Base-by-base conservation (phyloP, 2,113 vertebrate genomes). In the Pteruthius melanotis region DNA sequence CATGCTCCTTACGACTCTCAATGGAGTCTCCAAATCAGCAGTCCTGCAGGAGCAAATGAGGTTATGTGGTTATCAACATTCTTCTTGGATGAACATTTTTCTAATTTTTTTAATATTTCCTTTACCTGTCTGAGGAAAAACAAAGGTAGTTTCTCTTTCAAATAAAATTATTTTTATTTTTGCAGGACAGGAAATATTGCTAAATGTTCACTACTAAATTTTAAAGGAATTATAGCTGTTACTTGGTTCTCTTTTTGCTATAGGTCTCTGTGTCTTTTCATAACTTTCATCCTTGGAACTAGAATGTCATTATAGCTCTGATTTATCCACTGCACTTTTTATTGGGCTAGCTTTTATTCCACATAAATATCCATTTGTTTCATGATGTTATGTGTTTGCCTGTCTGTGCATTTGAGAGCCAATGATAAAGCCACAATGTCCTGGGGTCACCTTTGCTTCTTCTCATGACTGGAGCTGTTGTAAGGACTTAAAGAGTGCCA, bases 241-340 rank as follows among this genome's bases (percentile, higher is more conserved):
- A 24, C 13, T 54, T 77, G 17, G 49, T 90, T 61, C 1, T 70
- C 74, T 65, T 76, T 68, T 59, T 75, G 4, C 15, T 66, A 7
- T 57, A 66, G 47, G 42, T 84, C 23, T 70, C 28, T 30, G 27
- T 66, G 15, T 63, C 47, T 35, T 74, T 26, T 4, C 13, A 1
- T 17, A 66, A 70, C 19, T 66, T 64, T 19, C 21, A 54, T 54
- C 56, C 30, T 42, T 42, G 52, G 39, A 81, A 52, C 11, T 26
- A 63, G 3, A 26, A 52, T 22, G 47, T 39, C 2, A 0, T 53
- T 63, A 39, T 6, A 78, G 21, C 19, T 87, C 56, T 84, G 68
- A 87, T 91, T 94, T 87, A 74, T 63, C 20, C 42, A 27, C n/a
- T 69, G 28, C 59, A 72, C 13, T 77, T 91, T 89, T 69, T 31